Conservation (phyloP, 2,797 vertebrate species). For the Enteromius radiatus region DNA sequence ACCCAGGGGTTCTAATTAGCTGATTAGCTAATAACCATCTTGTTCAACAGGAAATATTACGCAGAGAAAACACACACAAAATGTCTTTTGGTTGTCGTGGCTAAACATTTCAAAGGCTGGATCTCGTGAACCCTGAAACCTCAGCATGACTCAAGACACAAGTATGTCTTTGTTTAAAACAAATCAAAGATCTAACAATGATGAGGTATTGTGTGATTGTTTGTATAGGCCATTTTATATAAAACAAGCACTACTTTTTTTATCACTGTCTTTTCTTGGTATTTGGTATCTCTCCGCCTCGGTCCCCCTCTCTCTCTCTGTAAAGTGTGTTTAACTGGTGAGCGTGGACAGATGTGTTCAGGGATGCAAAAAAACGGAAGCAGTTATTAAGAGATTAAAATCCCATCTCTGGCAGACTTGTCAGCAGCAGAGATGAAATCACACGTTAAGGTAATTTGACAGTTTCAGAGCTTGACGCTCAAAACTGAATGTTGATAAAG, state of each 20-base stretch:
- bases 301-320: conserved; percentile 63
- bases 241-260: not conserved
- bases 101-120: conserved; percentile 76
- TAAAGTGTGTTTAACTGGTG: conserved; percentile 78
- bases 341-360: conserved; percentile 79
- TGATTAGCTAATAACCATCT: conserved; percentile 78
- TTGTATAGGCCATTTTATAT: not conserved
- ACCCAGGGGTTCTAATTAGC: conserved; percentile 80
- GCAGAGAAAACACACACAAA: conserved; percentile 69
- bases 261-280: not conserved
- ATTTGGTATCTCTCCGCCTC: not conserved
- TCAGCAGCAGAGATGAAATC: conserved; percentile 79
- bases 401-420: conserved; percentile 82
- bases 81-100: conserved; percentile 68
- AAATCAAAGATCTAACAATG: not conserved
- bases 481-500: conserved; percentile 80
- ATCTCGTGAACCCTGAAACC: conserved; percentile 68
- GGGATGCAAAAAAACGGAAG: conserved; percentile 68
- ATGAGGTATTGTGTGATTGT: not conserved
- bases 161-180: not conserved
- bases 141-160: conserved; percentile 8
- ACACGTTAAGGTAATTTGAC: conserved; percentile 81
- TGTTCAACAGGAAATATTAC: conserved; percentile 74
- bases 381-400: conserved; percentile 82
- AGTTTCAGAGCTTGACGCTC: conserved; percentile 76